Evolutionary conservation across 2,888 invertebrate genomes (phyloP), one percentile per base, ranked within the genome.

Genomic region (Hemaris fuciformis): DNA sequence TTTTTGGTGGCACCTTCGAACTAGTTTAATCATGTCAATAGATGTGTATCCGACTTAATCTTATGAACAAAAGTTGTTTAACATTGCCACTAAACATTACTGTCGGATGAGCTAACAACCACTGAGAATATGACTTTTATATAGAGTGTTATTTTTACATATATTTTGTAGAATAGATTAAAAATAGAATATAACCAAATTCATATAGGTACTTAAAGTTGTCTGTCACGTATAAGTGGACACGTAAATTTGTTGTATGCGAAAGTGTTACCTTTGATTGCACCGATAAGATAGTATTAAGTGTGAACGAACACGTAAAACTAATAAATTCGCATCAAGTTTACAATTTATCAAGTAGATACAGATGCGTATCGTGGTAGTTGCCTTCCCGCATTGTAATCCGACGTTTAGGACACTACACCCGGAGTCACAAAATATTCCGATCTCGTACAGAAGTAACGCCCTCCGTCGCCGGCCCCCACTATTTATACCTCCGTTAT

Each of bases 401-500:
- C 89, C 87, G 84, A 88, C 90, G 90, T 88, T 91, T 88, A 89
- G 88, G 83, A 81, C 74, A 76, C 79, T 73, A 74, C 79, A 81
- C 81, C 73, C 69, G 76, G 76, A 73, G 80, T 80, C 81, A 86
- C 89, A 89, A 89, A 90, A 89, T 92, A 93, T 93, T 93, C 93
- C 79, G 89, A 85, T 91, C 91, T 91, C 93, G 93, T 93, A 85
- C 84, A 81, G 75, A 83, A 84, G 89, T 90, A 89, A 91, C 90
- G 90, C 89, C 91, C 89, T 88, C 83, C 76, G 81, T 79, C 80
- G 80, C 79, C 85, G 86, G 85, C 89, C 91, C 89, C 85, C 79
- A 83, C 91, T 90, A 90, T 91, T 93, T 93, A 91, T 93, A 89
- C 92, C 91, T 85, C 89, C 83, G 90, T 93, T 93, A 93, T 93